Conservation (phyloP, 2,797 vertebrate species). For the Phrynocephalus forsythii region DNA sequence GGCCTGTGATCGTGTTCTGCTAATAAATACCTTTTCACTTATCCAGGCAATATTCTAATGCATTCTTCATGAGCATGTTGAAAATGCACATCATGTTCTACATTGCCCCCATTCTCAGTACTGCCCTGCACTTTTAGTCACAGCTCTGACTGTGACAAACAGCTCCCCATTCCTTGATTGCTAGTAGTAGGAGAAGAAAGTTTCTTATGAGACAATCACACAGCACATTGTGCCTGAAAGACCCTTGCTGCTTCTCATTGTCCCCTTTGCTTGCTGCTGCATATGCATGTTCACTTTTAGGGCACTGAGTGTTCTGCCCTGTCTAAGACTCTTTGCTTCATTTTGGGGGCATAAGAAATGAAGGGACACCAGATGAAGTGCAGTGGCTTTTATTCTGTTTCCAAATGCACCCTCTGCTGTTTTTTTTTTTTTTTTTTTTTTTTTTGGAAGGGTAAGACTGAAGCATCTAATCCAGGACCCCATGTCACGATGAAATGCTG, state of each 20-base stretch:
- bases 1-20: slow-evolving; percentile 1
- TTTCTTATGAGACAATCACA: slow-evolving; percentile 9
- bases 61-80: background rate
- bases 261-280: slow-evolving; percentile 39
- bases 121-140: slow-evolving; percentile 11
- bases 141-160: slow-evolving; percentile 21
- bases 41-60: background rate
- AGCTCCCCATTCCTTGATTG: slow-evolving; percentile 7
- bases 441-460: background rate
- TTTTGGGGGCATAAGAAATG: background rate
- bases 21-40: background rate
- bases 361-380: background rate
- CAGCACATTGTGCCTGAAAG: background rate
- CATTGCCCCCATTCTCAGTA: slow-evolving; percentile 2
- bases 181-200: background rate
- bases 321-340: background rate
- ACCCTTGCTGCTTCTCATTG: background rate
- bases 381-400: background rate
- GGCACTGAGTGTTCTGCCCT: slow-evolving; percentile 22
- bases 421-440: background rate
- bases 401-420: background rate
- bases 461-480: slow-evolving; percentile 1
- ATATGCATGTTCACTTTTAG: slow-evolving; percentile 45
- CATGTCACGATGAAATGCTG: background rate
- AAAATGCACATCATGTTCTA: background rate